These are phyloP conservation scores for Amiota communis DNA, from an alignment of 2,888 invertebrate genomes.

Conservation along the genomic window DNA sequence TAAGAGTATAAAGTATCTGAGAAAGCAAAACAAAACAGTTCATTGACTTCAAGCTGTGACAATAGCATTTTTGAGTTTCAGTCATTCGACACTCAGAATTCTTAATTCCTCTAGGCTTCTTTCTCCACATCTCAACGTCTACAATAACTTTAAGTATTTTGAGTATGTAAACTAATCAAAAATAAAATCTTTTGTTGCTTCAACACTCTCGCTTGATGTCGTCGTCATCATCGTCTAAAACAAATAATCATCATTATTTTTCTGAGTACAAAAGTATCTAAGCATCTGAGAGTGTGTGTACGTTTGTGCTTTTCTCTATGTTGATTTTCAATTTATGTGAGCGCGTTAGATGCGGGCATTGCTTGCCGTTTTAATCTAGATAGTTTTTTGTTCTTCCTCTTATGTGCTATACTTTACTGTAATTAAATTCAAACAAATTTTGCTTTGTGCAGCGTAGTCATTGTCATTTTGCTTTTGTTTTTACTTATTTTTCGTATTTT, in stretches of 20 bases:
- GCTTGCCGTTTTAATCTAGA: neutral
- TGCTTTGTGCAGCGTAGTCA: conserved; percentile 12
- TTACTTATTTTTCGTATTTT: neutral
- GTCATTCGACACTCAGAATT: neutral
- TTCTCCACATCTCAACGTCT: too few relatives aligned
- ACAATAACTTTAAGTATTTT: neutral
- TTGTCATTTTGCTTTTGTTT: conserved; percentile 6
- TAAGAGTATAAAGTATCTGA: too few relatives aligned
- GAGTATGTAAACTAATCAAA: conserved; percentile 9
- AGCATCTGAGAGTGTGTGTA: too few relatives aligned
- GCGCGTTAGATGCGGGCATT: neutral
- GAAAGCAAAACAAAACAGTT: neutral
- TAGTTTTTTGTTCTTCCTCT: conserved; percentile 8
- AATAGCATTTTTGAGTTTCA: neutral
- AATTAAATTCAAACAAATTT: conserved; percentile 25
- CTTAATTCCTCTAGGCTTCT: too few relatives aligned
- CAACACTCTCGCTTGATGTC: neutral
- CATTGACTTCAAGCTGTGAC: conserved; percentile 18
- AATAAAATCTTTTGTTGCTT: neutral
- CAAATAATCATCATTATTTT: neutral
- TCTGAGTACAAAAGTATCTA: too few relatives aligned
- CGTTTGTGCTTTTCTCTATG: neutral
- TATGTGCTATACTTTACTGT: conserved; percentile 6
- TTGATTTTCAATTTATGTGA: conserved; percentile 23
- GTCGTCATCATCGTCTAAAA: neutral